Evolutionary conservation across 2,888 invertebrate genomes (phyloP).

Genomic region (Tenodera sinensis): DNA sequence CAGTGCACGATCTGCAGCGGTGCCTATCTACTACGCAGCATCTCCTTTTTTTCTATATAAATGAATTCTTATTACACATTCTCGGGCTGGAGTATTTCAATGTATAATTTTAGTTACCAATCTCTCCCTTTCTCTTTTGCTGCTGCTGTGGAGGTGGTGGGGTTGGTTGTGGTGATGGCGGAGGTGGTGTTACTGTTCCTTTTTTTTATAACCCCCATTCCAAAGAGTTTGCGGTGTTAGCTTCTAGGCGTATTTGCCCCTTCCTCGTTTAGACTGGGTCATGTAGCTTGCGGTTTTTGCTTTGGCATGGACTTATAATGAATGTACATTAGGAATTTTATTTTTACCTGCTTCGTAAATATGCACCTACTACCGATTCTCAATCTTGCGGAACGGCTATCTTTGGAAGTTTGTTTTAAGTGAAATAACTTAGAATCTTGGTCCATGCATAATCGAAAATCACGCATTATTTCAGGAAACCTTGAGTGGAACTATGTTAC

Average conservation of each 20-base stretch:
- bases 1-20: not conserved
- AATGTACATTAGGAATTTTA: not conserved
- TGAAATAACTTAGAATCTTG: not conserved
- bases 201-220: not conserved
- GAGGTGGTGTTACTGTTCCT: not conserved
- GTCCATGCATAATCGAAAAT: no score
- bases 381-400: not conserved
- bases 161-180: not conserved
- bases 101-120: slow-evolving; percentile 21
- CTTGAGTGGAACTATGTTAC: not conserved
- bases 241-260: not conserved
- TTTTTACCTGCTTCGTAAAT: not conserved
- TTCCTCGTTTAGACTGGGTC: not conserved
- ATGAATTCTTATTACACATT: slow-evolving; percentile 31
- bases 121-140: not conserved
- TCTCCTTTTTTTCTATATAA: slow-evolving; percentile 19
- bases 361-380: not conserved
- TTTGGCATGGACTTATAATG: not conserved
- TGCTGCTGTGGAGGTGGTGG: not conserved
- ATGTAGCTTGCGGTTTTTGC: not conserved
- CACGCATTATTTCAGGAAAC: no score
- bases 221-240: not conserved
- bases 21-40: not conserved
- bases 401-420: no score
- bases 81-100: slow-evolving; percentile 12